phyloP scores from a whole-genome alignment of 37 sponge, comb jelly and placozoan species.

The Beroe ovata region DNA sequence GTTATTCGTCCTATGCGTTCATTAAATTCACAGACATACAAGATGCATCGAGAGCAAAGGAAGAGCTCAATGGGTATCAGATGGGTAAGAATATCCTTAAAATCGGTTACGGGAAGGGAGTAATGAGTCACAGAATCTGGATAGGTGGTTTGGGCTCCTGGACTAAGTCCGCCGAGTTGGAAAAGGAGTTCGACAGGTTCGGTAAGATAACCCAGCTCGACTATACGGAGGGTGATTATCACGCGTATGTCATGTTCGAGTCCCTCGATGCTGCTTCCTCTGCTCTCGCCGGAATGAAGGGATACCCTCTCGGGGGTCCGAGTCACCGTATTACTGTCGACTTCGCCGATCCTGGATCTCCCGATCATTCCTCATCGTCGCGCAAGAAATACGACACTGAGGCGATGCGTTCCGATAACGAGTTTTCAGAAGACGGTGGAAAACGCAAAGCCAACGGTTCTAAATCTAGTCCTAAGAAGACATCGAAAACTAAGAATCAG shows the following conservation, averaged over 20 bases:
- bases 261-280: constrained; percentile 68
- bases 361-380: constrained; percentile 6
- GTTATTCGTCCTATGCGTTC: constrained; percentile 84
- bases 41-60: constrained; percentile 89
- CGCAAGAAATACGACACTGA: constrained; percentile 28
- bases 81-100: constrained; percentile 78
- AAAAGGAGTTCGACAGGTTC: constrained; percentile 84
- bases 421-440: background rate
- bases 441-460: constrained; percentile 13
- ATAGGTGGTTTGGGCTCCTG: constrained; percentile 72
- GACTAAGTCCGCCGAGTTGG: constrained; percentile 71
- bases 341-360: constrained; percentile 66
- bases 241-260: constrained; percentile 67
- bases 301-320: constrained; percentile 67
- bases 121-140: constrained; percentile 80
- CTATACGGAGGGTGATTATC: constrained; percentile 74
- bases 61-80: constrained; percentile 82
- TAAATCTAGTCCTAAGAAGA: constrained; percentile 30
- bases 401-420: constrained; percentile 5
- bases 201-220: constrained; percentile 83
- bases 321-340: constrained; percentile 63
- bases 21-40: constrained; percentile 83
- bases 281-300: constrained; percentile 67
- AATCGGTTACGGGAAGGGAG: constrained; percentile 88
- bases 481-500: constrained; percentile 9